phyloP scores from a whole-genome alignment of 30 jellyfish, hydroid and myxozoan genomes.

The Aurelia aurita complex sp. Pacific region DNA sequence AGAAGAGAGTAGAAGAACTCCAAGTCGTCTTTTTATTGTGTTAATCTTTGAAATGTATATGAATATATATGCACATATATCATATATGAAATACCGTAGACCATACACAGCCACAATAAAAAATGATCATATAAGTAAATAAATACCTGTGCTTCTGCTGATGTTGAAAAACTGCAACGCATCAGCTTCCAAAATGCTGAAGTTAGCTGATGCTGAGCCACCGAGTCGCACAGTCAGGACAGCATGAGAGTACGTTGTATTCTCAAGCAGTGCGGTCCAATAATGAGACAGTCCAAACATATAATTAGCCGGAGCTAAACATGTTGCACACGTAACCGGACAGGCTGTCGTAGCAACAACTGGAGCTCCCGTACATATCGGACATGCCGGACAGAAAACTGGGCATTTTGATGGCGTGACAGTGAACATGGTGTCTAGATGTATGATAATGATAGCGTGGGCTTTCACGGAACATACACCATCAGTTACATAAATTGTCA shows the following conservation, averaged over 20 bases:
- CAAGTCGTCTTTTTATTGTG: too few relatives aligned
- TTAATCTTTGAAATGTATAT: too few relatives aligned
- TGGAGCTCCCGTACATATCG: slow-evolving; percentile 55
- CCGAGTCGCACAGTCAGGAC: slow-evolving; percentile 41
- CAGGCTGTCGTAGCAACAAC: slow-evolving; percentile 20
- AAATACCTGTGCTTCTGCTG: slow-evolving; percentile 77
- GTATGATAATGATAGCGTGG: slow-evolving; percentile 37
- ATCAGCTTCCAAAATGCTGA: slow-evolving; percentile 49
- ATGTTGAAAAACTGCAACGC: slow-evolving; percentile 62
- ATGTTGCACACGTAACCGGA: slow-evolving; percentile 48
- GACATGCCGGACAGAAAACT: slow-evolving; percentile 58
- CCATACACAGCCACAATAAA: too few relatives aligned
- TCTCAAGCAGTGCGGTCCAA: slow-evolving; percentile 38
- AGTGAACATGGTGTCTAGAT: slow-evolving; percentile 65
- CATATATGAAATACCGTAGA: too few relatives aligned
- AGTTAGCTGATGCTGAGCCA: slow-evolving; percentile 70
- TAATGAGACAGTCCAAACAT: slow-evolving; percentile 59
- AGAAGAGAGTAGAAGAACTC: too few relatives aligned
- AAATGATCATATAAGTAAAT: neutral
- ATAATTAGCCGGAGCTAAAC: slow-evolving; percentile 59
- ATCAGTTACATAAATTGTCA: slow-evolving; percentile 72
- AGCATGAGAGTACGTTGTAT: slow-evolving; percentile 40
- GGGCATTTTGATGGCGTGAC: slow-evolving; percentile 71
- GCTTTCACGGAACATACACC: slow-evolving; percentile 76
- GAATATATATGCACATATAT: too few relatives aligned